Base-by-base conservation (phyloP, 2,113 vertebrate genomes). In the Leptobrachium leishanense region DNA sequence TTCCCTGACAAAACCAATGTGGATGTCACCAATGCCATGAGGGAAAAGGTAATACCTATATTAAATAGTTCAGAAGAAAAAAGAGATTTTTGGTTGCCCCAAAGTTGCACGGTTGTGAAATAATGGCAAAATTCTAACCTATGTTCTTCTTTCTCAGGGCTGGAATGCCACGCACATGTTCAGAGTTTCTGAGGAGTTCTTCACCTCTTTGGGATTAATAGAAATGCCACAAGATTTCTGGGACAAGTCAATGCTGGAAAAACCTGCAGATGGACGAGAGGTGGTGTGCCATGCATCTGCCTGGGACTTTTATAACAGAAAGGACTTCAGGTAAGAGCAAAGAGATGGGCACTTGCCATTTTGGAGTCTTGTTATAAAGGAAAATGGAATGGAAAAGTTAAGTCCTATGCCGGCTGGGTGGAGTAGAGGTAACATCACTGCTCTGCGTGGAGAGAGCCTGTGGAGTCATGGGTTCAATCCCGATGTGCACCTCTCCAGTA, bases 261-360 rank as follows among this genome's bases (percentile, higher is more conserved):
- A 98, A 59, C 98, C 98, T 0, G 59, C 39, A 0, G 94, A 96
- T 0, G 93, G 88, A 4, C 87, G 93, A 2, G 95, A 99, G 66
- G 97, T 99, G 76, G 96, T 99, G 80, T 99, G 98, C 39, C 98
- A 99, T 0, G 97, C 98, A 0, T 99, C 97, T 0, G 98, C 98
- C 76, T 99, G 97, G 97, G 97, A 99, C 87, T 99, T 99, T 88
- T 97, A 95, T 90, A 99, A 99, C 87, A 93, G 95, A 81, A 96
- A 92, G 74, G 97, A 99, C 87, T 99, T 99, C 92, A 97, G 98
- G 98, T 99, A 84, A 75, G 1, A 59, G 55, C 11, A 11, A 2
- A 11, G 13, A 59, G 3, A 2, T 54, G 50, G 6, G 50, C 20
- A 31, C 15, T 20, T 20, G 20, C 62, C n/a, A 39, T 64, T 64